Conservation (phyloP, 2,797 vertebrate species). For the Liparis tanakae region DNA sequence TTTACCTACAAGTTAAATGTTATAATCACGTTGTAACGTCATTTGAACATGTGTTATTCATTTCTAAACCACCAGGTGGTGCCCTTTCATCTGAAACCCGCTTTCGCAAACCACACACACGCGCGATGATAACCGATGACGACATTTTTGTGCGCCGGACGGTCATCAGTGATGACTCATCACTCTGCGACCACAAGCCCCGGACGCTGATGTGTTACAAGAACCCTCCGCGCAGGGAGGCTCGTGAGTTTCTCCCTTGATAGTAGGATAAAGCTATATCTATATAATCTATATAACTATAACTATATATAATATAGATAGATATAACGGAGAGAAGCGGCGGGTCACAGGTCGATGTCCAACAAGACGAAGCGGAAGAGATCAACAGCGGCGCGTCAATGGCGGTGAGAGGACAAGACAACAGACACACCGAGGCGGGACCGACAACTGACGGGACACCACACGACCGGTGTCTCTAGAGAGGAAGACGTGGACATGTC, state of each 20-base stretch:
- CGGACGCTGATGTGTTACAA: constrained; percentile 82
- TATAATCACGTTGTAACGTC: not conserved
- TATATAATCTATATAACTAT: too few species aligned
- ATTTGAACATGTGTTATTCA: not conserved
- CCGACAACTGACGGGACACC: not conserved
- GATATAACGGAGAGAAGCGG: not conserved
- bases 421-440: not conserved
- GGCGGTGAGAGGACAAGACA: constrained; percentile 74
- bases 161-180: not conserved
- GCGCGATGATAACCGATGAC: constrained; percentile 32
- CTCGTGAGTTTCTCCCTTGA: constrained; percentile 6
- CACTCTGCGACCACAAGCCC: not conserved
- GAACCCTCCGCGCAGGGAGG: not conserved
- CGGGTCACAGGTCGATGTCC: constrained; percentile 55
- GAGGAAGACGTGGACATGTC: too few species aligned
- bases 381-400: constrained; percentile 51
- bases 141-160: constrained; percentile 73
- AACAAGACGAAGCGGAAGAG: constrained; percentile 44
- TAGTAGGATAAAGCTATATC: not conserved
- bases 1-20: not conserved
- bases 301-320: too few species aligned
- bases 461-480: too few species aligned
- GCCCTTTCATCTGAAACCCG: not conserved
- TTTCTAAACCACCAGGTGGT: constrained; percentile 45
- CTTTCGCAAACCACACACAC: not conserved